phyloP scores from a whole-genome alignment of 2,113 vertebrate genomes.

The Rhynchomys soricoides region DNA sequence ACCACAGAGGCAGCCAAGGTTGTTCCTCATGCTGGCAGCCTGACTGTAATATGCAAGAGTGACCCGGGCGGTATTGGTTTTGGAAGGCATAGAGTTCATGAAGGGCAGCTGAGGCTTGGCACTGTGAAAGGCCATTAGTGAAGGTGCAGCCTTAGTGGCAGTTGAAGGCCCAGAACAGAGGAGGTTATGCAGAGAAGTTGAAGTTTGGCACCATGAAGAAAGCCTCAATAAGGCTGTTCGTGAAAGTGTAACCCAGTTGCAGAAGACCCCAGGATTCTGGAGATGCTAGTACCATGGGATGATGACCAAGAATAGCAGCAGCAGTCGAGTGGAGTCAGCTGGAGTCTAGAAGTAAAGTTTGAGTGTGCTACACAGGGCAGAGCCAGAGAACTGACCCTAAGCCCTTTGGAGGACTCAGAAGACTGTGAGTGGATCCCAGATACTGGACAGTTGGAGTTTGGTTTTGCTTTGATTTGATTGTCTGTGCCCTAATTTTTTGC shows the following conservation, averaged over 20 bases:
- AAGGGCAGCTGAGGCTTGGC: neutral
- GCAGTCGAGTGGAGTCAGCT: neutral
- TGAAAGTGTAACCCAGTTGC: neutral
- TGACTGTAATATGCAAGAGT: neutral
- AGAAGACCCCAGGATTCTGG: neutral
- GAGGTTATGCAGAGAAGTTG: neutral
- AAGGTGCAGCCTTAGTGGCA: neutral
- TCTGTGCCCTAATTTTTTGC: neutral
- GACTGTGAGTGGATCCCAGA: neutral
- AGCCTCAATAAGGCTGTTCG: neutral
- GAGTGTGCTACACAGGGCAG: neutral
- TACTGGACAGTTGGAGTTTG: neutral
- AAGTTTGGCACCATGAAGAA: neutral
- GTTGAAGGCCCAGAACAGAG: neutral
- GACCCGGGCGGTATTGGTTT: neutral
- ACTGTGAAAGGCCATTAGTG: neutral
- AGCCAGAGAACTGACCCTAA: neutral
- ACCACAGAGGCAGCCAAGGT: neutral
- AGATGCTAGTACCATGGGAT: neutral
- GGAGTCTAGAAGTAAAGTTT: neutral
- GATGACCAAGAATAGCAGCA: neutral
- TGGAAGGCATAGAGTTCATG: neutral
- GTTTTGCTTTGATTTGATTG: neutral
- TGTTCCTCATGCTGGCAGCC: neutral
- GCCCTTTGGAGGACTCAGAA: neutral